Evolutionary conservation across 1,140 invertebrate species (phyloP).

Genomic region (Lepidurus apus): DNA sequence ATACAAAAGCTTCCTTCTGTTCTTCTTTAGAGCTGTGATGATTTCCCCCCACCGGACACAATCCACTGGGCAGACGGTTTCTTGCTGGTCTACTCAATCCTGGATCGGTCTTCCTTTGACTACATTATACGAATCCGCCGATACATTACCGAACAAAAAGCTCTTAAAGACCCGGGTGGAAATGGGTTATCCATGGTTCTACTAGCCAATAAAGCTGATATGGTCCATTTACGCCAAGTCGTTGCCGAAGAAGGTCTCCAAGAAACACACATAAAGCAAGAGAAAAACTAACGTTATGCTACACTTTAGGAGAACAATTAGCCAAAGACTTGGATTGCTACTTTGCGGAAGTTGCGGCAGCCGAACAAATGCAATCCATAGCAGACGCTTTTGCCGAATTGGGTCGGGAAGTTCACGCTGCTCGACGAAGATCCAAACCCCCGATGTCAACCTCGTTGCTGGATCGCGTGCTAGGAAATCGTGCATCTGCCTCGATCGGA

Average conservation of each 20-base stretch:
- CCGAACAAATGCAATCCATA: slow-evolving; percentile 69
- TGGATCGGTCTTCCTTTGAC: slow-evolving; percentile 77
- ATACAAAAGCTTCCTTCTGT: slow-evolving; percentile 34
- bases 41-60: slow-evolving; percentile 66
- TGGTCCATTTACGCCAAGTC: slow-evolving; percentile 85
- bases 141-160: slow-evolving; percentile 54
- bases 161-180: background rate
- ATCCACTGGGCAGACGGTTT: slow-evolving; percentile 84
- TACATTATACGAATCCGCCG: slow-evolving; percentile 70
- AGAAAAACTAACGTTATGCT: background rate
- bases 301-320: slow-evolving; percentile 62
- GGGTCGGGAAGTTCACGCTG: slow-evolving; percentile 69
- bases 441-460: slow-evolving; percentile 60
- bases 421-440: slow-evolving; percentile 68
- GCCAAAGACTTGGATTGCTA: slow-evolving; percentile 80
- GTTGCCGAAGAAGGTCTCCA: slow-evolving; percentile 68
- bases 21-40: slow-evolving; percentile 55
- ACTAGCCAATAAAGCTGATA: slow-evolving; percentile 85
- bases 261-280: background rate
- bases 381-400: slow-evolving; percentile 78
- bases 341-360: slow-evolving; percentile 82
- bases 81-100: slow-evolving; percentile 85
- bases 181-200: slow-evolving; percentile 54
- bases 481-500: slow-evolving; percentile 52
- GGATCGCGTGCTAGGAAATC: slow-evolving; percentile 71